Evolutionary conservation across 2,113 vertebrate species (phyloP), one percentile per base, ranked within the genome.

Genomic region (Eurystomus gularis): DNA sequence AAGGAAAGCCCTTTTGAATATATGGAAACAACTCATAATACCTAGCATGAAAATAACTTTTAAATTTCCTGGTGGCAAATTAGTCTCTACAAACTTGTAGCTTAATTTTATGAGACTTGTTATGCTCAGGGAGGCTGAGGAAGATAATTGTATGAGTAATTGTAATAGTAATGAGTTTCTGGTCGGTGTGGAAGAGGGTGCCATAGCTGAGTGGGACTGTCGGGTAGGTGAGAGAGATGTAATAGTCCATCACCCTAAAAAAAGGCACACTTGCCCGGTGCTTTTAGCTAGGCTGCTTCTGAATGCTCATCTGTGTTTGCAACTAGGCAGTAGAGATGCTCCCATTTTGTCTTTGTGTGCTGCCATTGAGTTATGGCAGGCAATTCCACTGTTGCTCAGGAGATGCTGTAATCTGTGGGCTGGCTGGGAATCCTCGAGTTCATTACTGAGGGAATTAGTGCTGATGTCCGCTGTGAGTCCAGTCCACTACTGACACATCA

Each of bases 141-240:
- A 65, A 19, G n/a, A 3, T 19, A 65, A 33, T 35, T 86, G n/a
- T n/a, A n/a, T n/a, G n/a, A n/a, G n/a, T n/a, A n/a, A n/a, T n/a
- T n/a, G n/a, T n/a, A n/a, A n/a, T 40, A 52, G 11, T 51, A 11
- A 23, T 12, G 6, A 17, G 13, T 42, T 26, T 73, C 19, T 65
- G 40, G 29, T 48, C 20, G 35, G 66, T 2, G 2, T 49, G n/a
- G 60, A 73, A 44, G 26, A 92, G 37, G 7, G 49, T 80, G 44
- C 48, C 52, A 66, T 40, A 88, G n/a, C n/a, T 20, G 31, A 86
- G 13, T 0, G 0, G 14, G 40, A 52, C 39, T 39, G 12, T 33
- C 3, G 2, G 46, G 29, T 21, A 58, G 28, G 26, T 39, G 28
- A 82, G 15, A 0, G 5, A 78, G 28, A 44, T 1, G 0, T 18